These are phyloP conservation scores for Spinibarbus caldwelli DNA, from an alignment of 2,797 vertebrate species.

Conservation along the genomic window DNA sequence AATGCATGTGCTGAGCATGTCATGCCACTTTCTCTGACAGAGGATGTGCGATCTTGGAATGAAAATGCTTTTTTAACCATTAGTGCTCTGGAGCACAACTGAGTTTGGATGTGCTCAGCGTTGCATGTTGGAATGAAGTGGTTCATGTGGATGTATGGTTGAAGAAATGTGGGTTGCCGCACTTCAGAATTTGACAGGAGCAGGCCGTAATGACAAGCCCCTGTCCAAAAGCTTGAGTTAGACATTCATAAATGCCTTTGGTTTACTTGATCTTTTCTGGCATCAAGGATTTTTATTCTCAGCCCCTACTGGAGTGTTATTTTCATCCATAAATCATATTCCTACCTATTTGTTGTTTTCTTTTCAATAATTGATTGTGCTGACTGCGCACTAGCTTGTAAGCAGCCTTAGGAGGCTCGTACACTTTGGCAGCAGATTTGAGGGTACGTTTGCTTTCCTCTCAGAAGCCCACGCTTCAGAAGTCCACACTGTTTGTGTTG, in stretches of 20 bases:
- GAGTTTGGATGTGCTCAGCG: neutral
- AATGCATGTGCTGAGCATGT: conserved; percentile 29
- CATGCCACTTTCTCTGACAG: neutral
- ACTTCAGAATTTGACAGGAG: conserved; percentile 16
- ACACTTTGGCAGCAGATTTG: conserved; percentile 26
- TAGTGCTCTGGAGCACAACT: conserved; percentile 16
- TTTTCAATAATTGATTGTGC: conserved; percentile 51
- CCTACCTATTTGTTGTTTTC: conserved; percentile 24
- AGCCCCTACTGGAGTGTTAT: neutral
- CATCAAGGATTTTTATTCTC: neutral
- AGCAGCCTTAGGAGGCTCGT: conserved; percentile 19
- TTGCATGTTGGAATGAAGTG: conserved; percentile 27
- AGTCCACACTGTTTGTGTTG: neutral
- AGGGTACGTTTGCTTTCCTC: conserved; percentile 13
- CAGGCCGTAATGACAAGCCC: neutral
- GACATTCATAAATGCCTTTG: conserved; percentile 10
- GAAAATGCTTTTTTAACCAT: conserved; percentile 30
- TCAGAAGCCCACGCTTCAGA: neutral
- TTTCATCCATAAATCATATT: conserved; percentile 43
- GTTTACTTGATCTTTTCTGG: conserved; percentile 12
- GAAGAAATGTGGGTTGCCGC: conserved; percentile 1
- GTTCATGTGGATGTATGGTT: conserved; percentile 7
- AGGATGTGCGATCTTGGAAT: neutral
- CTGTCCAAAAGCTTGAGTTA: neutral
- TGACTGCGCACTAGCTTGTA: conserved; percentile 31